phyloP scores from a whole-genome alignment of 1,140 invertebrate species.

The Halictus rubicundus region DNA sequence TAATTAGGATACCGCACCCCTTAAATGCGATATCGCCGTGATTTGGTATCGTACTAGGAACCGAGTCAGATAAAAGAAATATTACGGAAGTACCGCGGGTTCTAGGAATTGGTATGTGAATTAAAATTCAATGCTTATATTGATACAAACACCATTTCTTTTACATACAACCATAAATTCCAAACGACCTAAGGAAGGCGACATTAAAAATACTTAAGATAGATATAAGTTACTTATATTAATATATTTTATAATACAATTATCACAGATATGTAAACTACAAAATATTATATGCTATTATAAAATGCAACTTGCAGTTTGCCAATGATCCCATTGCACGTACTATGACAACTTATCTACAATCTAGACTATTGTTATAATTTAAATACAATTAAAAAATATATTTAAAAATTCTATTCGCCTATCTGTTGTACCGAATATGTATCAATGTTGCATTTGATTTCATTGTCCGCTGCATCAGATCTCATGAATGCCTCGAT shows the following conservation, averaged over 20 bases:
- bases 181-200: slow-evolving; percentile 27
- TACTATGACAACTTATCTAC: slow-evolving; percentile 62
- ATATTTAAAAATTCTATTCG: slow-evolving; percentile 62
- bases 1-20: not conserved
- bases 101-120: not conserved
- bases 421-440: slow-evolving; percentile 47
- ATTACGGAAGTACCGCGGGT: too few relatives aligned
- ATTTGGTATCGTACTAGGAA: not conserved
- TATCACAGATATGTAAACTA: slow-evolving; percentile 81
- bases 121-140: not conserved
- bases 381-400: slow-evolving; percentile 68
- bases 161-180: slow-evolving; percentile 43
- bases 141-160: slow-evolving; percentile 31
- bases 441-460: slow-evolving; percentile 58
- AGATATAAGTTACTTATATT: slow-evolving; percentile 77
- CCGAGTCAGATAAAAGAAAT: not conserved
- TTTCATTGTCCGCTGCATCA: slow-evolving; percentile 56
- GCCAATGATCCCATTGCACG: slow-evolving; percentile 68
- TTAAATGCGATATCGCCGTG: not conserved
- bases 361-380: slow-evolving; percentile 58
- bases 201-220: slow-evolving; percentile 47
- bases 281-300: slow-evolving; percentile 76
- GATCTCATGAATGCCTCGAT: slow-evolving; percentile 56
- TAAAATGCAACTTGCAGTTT: slow-evolving; percentile 74
- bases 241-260: slow-evolving; percentile 77